These are phyloP conservation scores for Arrhopalites spinosus DNA, from an alignment of 2,888 invertebrate genomes.

Conservation along the genomic window DNA sequence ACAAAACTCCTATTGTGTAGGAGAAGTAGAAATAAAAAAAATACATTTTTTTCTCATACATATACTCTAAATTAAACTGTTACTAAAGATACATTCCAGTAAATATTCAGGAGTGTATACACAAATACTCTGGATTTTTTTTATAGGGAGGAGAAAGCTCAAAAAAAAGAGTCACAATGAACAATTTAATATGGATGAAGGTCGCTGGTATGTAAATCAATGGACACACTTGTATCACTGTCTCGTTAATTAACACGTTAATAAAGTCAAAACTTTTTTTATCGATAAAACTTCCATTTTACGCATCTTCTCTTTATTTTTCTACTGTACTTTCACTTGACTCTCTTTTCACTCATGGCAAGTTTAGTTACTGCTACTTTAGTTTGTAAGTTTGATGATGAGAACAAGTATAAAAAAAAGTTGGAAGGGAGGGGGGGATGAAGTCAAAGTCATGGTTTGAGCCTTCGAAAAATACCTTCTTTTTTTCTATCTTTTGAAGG, in stretches of 20 bases:
- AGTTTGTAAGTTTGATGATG: constrained; percentile 15
- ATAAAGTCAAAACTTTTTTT: too few species aligned
- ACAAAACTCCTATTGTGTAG: too few species aligned
- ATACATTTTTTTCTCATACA: too few species aligned
- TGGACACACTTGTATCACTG: not conserved
- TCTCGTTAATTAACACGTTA: too few species aligned
- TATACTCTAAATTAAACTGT: too few species aligned
- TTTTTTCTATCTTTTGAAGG: too few species aligned
- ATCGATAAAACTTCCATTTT: not conserved
- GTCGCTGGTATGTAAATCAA: not conserved
- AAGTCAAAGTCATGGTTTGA: not conserved
- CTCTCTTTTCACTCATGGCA: not conserved
- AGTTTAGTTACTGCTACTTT: constrained; percentile 3
- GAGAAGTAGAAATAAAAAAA: too few species aligned
- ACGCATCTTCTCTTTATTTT: not conserved
- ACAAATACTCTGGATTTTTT: too few species aligned
- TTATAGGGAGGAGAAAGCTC: too few species aligned
- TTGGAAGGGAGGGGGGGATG: not conserved
- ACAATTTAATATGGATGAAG: not conserved
- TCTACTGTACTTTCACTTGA: not conserved
- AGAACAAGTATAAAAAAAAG: not conserved
- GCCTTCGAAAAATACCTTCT: not conserved
- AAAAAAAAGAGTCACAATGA: too few species aligned
- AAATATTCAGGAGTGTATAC: too few species aligned
- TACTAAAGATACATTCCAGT: too few species aligned